Conservation (phyloP, 2,113 vertebrate genomes). For the Tonatia bakeri region DNA sequence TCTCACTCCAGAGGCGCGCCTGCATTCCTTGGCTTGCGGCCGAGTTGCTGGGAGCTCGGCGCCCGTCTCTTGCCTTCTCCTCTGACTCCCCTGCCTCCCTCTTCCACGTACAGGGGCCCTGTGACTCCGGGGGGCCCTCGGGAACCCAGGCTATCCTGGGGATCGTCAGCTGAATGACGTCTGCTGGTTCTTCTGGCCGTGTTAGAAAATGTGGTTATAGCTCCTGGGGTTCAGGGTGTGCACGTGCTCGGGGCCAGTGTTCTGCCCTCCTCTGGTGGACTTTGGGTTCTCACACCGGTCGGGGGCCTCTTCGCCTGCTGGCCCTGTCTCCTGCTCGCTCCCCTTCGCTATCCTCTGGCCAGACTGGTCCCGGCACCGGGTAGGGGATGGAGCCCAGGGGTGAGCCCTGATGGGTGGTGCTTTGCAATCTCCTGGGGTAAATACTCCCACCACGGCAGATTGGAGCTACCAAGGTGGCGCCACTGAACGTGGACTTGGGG, state of each 20-base stretch:
- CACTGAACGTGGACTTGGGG: not conserved
- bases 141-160: too few species aligned
- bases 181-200: not conserved
- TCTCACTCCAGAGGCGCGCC: rapidly evolving
- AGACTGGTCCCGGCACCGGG: conserved; percentile 36
- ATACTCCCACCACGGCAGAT: rapidly evolving
- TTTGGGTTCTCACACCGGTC: rapidly evolving
- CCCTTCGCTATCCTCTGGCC: conserved; percentile 63
- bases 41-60: rapidly evolving
- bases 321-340: not conserved
- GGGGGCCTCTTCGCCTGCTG: not conserved
- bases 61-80: rapidly evolving
- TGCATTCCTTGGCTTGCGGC: rapidly evolving
- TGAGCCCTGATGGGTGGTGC: not conserved
- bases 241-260: rapidly evolving
- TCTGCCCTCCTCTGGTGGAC: not conserved
- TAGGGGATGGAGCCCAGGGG: not conserved
- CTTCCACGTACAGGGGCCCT: not conserved
- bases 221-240: rapidly evolving
- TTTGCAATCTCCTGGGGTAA: too few species aligned
- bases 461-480: rapidly evolving
- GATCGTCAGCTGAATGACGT: rapidly evolving
- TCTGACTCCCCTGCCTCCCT: not conserved
- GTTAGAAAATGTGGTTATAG: rapidly evolving
- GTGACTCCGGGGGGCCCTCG: rapidly evolving